These are phyloP conservation scores for Pachydiplax longipennis DNA, from an alignment of 2,888 invertebrate species.

Conservation along the genomic window DNA sequence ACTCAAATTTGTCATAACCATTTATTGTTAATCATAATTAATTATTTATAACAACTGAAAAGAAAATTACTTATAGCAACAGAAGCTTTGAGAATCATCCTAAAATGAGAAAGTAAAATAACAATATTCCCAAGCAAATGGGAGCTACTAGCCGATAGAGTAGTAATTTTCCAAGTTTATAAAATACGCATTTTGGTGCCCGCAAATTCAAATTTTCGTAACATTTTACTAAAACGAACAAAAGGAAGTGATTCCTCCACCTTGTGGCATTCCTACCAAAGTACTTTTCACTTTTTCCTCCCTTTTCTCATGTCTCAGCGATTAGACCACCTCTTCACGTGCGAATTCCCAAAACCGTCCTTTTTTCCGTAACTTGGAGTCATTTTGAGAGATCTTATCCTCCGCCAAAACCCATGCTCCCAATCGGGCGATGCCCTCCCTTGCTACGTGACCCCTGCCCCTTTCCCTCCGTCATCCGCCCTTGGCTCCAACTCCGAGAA, in stretches of 20 bases:
- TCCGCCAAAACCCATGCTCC: not conserved
- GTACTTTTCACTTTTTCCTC: not conserved
- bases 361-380: not conserved
- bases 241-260: not conserved
- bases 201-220: too few relatives aligned
- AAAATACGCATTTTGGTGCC: too few relatives aligned
- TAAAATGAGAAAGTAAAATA: too few relatives aligned
- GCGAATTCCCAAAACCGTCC: not conserved
- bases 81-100: too few relatives aligned
- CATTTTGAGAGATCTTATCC: not conserved
- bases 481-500: not conserved
- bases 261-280: not conserved
- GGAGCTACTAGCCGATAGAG: too few relatives aligned
- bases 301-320: not conserved
- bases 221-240: too few relatives aligned
- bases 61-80: too few relatives aligned
- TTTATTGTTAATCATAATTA: too few relatives aligned
- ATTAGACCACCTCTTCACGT: not conserved
- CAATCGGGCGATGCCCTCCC: not conserved
- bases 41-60: too few relatives aligned
- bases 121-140: too few relatives aligned
- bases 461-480: not conserved
- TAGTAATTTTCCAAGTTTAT: too few relatives aligned
- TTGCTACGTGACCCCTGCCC: not conserved
- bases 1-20: too few relatives aligned